phyloP scores from a whole-genome alignment of 1,140 invertebrate species.

The Sarcophaga bullata region DNA sequence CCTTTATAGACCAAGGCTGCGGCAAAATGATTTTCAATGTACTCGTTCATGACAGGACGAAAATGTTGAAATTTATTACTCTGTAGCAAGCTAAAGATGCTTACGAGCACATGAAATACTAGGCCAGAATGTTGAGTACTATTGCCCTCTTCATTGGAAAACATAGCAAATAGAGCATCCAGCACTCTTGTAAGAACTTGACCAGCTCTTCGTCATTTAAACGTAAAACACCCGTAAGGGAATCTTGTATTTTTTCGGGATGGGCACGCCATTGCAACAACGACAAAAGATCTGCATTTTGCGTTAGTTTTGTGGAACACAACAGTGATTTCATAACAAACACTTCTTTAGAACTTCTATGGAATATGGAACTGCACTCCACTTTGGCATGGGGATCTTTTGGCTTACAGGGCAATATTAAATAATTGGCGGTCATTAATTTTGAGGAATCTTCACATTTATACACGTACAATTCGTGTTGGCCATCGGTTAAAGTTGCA shows the following conservation, averaged over 20 bases:
- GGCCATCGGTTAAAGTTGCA: conserved; percentile 86
- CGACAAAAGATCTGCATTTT: conserved; percentile 90
- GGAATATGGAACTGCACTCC: conserved; percentile 73
- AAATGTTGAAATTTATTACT: conserved; percentile 96
- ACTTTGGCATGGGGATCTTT: conserved; percentile 70
- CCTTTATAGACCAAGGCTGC: conserved; percentile 95
- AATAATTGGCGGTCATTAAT: conserved; percentile 78
- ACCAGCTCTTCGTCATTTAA: conserved; percentile 91
- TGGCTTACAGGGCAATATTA: conserved; percentile 77
- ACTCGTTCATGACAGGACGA: conserved; percentile 93
- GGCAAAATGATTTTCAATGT: conserved; percentile 94
- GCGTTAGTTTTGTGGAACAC: conserved; percentile 95
- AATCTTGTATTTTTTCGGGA: conserved; percentile 86
- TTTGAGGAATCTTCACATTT: conserved; percentile 88
- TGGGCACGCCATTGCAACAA: conserved; percentile 91
- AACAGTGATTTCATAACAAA: conserved; percentile 85
- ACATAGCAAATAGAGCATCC: conserved; percentile 93
- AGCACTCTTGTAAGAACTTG: conserved; percentile 96
- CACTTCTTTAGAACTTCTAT: conserved; percentile 84
- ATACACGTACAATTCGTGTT: conserved; percentile 90
- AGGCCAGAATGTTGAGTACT: conserved; percentile 75
- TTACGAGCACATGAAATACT: conserved; percentile 80
- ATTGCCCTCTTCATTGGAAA: conserved; percentile 93
- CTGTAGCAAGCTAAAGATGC: conserved; percentile 91
- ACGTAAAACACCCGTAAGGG: conserved; percentile 80